Evolutionary conservation across 2,113 vertebrate species (phyloP).

Genomic region (Phylloscopus whistleri): DNA sequence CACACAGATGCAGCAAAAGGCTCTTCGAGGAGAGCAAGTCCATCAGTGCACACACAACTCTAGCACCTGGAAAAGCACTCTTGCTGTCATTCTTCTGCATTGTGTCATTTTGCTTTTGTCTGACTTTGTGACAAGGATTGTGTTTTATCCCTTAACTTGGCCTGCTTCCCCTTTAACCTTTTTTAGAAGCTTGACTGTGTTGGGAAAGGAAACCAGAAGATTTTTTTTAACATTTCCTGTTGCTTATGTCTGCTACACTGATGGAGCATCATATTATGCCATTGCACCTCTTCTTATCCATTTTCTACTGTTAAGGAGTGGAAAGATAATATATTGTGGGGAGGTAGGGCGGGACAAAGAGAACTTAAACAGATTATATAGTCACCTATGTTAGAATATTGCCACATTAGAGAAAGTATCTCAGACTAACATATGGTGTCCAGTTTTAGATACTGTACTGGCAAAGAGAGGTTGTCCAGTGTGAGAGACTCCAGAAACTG

Average conservation of each 20-base stretch:
- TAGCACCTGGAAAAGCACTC: background rate
- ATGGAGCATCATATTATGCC: background rate
- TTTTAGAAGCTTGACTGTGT: background rate
- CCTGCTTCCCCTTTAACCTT: background rate
- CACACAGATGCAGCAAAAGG: background rate
- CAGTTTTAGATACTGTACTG: background rate
- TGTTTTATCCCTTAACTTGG: background rate
- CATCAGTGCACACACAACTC: background rate
- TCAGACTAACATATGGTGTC: background rate
- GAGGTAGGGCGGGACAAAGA: rapidly evolving
- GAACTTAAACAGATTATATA: background rate
- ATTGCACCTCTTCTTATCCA: background rate
- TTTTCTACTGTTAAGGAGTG: background rate
- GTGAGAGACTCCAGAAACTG: background rate
- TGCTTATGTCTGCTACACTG: background rate
- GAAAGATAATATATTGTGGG: background rate
- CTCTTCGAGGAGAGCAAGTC: background rate
- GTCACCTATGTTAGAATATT: background rate
- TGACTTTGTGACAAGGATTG: background rate
- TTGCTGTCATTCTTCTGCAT: background rate
- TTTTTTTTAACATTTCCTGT: background rate
- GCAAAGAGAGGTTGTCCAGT: background rate
- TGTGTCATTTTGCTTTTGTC: background rate
- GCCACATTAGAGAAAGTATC: background rate
- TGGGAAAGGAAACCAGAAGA: background rate